These are phyloP conservation scores for Procambarus clarkii DNA, from an alignment of 1,140 invertebrate genomes.

Conservation along the genomic window DNA sequence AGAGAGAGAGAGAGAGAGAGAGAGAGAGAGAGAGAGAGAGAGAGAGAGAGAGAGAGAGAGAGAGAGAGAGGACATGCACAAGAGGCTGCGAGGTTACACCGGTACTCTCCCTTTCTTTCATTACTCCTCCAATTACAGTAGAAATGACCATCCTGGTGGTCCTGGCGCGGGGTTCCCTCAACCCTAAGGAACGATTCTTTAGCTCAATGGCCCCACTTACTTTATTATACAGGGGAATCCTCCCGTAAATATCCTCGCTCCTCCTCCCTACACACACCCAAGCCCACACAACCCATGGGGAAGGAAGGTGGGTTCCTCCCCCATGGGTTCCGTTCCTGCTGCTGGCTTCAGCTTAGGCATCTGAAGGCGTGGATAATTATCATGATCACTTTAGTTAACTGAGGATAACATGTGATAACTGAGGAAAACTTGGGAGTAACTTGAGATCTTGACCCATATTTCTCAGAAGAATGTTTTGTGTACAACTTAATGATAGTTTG, in stretches of 20 bases:
- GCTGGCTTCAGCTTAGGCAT: no score
- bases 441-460: no score
- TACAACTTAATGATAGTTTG: no score
- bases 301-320: no score
- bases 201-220: not conserved
- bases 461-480: no score
- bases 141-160: not conserved
- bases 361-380: no score
- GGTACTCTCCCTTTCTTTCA: not conserved
- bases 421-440: no score
- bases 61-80: not conserved
- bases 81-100: not conserved
- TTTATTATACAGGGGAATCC: not conserved
- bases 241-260: not conserved
- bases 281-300: no score
- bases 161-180: not conserved
- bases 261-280: no score
- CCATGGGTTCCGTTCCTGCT: no score
- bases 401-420: no score
- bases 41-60: not conserved
- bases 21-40: not conserved
- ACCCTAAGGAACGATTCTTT: not conserved
- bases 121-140: not conserved
- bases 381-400: no score
- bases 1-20: not conserved